Evolutionary conservation across 2,888 invertebrate genomes (phyloP), one percentile per base, ranked within the genome.

Genomic region (Cephalotes varians): DNA sequence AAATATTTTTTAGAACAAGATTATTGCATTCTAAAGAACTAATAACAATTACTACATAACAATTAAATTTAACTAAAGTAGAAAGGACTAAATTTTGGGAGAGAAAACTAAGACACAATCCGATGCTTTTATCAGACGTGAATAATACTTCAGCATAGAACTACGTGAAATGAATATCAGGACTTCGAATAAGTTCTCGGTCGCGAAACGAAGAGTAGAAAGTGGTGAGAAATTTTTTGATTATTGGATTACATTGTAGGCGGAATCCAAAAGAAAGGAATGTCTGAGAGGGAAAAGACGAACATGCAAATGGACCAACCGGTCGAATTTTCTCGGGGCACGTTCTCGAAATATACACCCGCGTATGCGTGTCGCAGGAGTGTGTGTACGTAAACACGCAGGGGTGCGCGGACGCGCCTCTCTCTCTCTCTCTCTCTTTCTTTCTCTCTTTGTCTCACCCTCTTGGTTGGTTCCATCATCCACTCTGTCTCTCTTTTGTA

Each of bases 271-370:
- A 87, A 84, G 83, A 73, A 86, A 87, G 83, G 85, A 85, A 82
- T 71, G 79, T 88, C 60, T 67, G 86, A 82, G 90, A 84, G 86
- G 87, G 87, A 90, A 91, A 89, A 87, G 91, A 90, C 86, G 88
- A 87, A 88, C 89, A 91, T 91, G 91, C 91, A 91, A 91, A 91
- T 91, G 90, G 87, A 87, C 88, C 89, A 86, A 82, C 87, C 89
- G 86, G 85, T 90, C 88, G 87, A 91, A 90, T 91, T 91, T 91
- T 90, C 89, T 85, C 88, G 77, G 81, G 60, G 81, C 65, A 72
- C 80, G 54, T 88, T 79, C 31, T 18, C 15, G 25, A 7, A 34
- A 9, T 31, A n/a, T 25, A 37, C 87, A 74, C 65, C 73, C 67
- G 47, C 34, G 37, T 37, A 54, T 56, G 31, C 9, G 56, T 74